Percentiles rank a stretch among this genome's conserved stretches.
These are phyloP conservation scores for Pterobdella sp. DNA, from an alignment of 2,888 invertebrate species.

Conservation along the genomic window DNA sequence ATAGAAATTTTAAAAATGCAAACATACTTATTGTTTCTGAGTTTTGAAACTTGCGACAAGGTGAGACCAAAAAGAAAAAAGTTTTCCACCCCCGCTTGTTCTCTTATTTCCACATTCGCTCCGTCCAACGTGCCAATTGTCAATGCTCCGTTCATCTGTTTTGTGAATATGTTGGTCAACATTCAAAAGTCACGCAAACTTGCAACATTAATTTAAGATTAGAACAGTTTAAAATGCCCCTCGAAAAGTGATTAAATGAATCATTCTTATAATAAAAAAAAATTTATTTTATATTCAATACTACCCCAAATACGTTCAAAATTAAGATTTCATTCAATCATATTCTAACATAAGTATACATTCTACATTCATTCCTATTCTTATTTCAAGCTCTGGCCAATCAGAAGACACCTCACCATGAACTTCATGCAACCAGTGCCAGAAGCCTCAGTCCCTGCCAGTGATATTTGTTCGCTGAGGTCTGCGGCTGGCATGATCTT, in stretches of 20 bases:
- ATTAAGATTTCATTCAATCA: too few species aligned
- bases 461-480: constrained; percentile 95
- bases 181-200: background rate
- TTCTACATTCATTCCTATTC: background rate
- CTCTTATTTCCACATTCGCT: constrained; percentile 91
- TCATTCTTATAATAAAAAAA: too few species aligned
- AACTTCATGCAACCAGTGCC: constrained; percentile 99
- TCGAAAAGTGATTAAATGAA: too few species aligned
- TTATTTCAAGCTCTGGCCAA: background rate
- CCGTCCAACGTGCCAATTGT: constrained; percentile 98
- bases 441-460: constrained; percentile 97
- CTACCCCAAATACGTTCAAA: too few species aligned
- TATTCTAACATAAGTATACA: background rate
- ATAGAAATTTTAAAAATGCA: background rate
- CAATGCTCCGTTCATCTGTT: constrained; percentile 80
- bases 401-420: constrained; percentile 60
- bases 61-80: constrained; percentile 84
- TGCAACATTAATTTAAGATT: background rate
- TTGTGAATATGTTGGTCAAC: background rate
- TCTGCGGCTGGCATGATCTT: constrained; percentile 98
- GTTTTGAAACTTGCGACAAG: constrained; percentile 55
- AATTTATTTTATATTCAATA: too few species aligned
- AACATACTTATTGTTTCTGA: constrained; percentile 55
- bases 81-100: constrained; percentile 92
- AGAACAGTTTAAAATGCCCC: too few species aligned